A percentile compares a stretch with the other conserved stretches of the same genome.
These are phyloP conservation scores for Drosophila seclusa DNA, from an alignment of 2,888 invertebrate species.

Conservation along the genomic window DNA sequence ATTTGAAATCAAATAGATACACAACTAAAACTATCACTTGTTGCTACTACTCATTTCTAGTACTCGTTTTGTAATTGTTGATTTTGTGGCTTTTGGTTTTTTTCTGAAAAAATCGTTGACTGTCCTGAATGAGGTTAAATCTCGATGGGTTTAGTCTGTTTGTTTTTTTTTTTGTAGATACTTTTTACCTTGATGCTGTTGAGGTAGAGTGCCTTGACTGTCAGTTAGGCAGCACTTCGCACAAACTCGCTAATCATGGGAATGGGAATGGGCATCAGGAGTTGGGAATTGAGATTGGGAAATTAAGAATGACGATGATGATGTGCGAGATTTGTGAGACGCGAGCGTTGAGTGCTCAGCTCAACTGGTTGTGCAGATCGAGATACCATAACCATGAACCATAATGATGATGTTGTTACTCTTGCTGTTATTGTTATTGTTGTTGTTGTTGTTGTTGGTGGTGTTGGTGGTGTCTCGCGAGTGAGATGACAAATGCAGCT, in stretches of 20 bases:
- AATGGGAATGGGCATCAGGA: constrained; percentile 35
- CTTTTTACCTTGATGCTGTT: constrained; percentile 9
- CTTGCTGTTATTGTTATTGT: constrained; percentile 7
- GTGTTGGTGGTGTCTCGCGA: constrained; percentile 8
- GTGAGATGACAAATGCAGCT: constrained; percentile 47
- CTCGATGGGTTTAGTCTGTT: background rate
- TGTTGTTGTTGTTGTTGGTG: constrained; percentile 23
- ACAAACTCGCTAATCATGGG: constrained; percentile 51
- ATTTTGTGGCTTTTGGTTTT: background rate
- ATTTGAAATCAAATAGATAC: background rate
- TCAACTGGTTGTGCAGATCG: constrained; percentile 50
- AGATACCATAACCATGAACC: constrained; percentile 30
- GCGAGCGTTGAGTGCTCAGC: constrained; percentile 7
- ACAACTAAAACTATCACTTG: too few relatives aligned
- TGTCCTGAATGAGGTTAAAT: constrained; percentile 6
- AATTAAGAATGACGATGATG: constrained; percentile 37
- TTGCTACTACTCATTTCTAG: background rate
- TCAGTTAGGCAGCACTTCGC: constrained; percentile 28
- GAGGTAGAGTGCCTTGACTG: constrained; percentile 36
- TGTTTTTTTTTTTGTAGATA: background rate
- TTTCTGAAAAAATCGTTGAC: background rate
- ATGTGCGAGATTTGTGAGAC: constrained; percentile 14
- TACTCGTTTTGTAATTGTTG: background rate
- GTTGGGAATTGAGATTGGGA: constrained; percentile 31
- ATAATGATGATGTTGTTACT: constrained; percentile 29